Percentiles rank a stretch among this genome's conserved stretches.
Evolutionary conservation across 2,888 invertebrate genomes (phyloP).

Genomic region (Actias luna): DNA sequence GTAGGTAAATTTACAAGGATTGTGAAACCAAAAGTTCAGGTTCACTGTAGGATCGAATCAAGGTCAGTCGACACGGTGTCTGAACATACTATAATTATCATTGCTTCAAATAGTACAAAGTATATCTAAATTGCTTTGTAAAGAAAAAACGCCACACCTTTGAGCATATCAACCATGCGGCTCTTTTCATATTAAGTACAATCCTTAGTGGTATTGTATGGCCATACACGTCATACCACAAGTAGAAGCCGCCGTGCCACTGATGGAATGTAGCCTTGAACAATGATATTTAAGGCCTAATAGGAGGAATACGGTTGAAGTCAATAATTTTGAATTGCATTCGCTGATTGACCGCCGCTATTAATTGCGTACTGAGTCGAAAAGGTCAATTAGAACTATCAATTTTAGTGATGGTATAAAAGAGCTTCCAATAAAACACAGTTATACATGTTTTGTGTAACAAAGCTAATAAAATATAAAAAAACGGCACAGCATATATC

Average conservation of each 20-base stretch:
- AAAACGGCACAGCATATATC: not conserved
- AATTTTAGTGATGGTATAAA: constrained; percentile 30
- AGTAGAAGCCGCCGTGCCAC: not conserved
- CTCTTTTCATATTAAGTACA: not conserved
- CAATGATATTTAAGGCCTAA: constrained; percentile 53
- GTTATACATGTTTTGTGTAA: constrained; percentile 32
- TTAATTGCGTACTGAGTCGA: constrained; percentile 46
- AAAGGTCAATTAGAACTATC: constrained; percentile 46
- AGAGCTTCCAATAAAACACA: constrained; percentile 50
- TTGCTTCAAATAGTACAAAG: not conserved
- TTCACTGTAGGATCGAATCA: no score
- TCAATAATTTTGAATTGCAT: constrained; percentile 57
- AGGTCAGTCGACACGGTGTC: no score
- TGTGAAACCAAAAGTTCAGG: no score
- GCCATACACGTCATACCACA: not conserved
- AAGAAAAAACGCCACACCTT: not conserved
- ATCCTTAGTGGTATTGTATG: not conserved
- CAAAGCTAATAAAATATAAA: not conserved
- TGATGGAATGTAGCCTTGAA: constrained; percentile 42
- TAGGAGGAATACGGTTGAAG: constrained; percentile 41
- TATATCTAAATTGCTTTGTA: not conserved
- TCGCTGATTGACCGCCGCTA: constrained; percentile 44
- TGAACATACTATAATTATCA: not conserved
- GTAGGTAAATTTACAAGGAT: no score
- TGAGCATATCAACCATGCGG: not conserved